Evolutionary conservation across 2,113 vertebrate species (phyloP).

Genomic region (Semnornis frantzii): DNA sequence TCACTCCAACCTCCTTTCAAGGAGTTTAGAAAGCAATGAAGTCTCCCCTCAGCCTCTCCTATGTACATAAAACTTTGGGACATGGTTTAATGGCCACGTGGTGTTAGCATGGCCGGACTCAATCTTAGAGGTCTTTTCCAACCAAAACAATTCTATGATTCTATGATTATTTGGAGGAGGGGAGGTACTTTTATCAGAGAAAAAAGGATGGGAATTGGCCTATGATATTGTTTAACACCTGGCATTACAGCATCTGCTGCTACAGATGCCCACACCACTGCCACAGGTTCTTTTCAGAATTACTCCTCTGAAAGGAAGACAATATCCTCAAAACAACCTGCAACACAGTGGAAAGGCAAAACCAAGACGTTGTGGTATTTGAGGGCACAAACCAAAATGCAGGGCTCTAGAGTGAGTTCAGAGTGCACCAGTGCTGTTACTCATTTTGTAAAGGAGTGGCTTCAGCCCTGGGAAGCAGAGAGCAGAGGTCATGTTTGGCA

Average conservation of each 20-base stretch:
- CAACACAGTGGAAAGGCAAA: not conserved
- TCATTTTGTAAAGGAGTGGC: not conserved
- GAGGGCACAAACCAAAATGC: not conserved
- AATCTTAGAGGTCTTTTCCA: no score
- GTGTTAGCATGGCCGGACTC: no score
- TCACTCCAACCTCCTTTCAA: no score
- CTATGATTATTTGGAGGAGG: not conserved
- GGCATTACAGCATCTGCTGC: fast-evolving
- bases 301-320: not conserved
- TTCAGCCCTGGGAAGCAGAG: not conserved
- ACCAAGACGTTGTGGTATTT: not conserved
- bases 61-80: no score
- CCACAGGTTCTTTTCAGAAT: fast-evolving
- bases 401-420: not conserved
- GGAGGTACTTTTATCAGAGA: not conserved
- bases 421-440: fast-evolving
- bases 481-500: not conserved
- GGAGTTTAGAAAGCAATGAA: no score
- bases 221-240: fast-evolving
- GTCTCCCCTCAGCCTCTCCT: no score
- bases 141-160: no score
- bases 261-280: not conserved
- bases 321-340: not conserved
- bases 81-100: no score
- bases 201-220: not conserved